Evolutionary conservation across 2,888 invertebrate genomes (phyloP).

Genomic region (Antheraea yamamai): DNA sequence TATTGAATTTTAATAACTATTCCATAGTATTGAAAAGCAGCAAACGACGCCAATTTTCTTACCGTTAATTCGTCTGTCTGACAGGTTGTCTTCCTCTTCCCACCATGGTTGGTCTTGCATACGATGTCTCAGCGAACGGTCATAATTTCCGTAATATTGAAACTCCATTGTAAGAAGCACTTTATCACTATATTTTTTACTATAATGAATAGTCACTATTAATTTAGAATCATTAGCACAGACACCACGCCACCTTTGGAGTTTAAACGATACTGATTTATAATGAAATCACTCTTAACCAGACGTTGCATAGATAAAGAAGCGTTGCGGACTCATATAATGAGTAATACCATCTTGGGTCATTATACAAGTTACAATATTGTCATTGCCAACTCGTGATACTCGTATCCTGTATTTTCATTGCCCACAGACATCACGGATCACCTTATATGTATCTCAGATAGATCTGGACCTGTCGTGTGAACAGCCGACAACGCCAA

Average conservation of each 20-base stretch:
- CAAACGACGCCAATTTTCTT: constrained; percentile 36
- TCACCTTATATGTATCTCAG: constrained; percentile 25
- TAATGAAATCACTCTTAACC: constrained; percentile 56
- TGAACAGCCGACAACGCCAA: constrained; percentile 46
- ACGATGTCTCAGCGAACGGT: constrained; percentile 55
- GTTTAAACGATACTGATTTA: constrained; percentile 68
- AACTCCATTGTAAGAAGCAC: constrained; percentile 63
- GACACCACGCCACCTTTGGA: constrained; percentile 59
- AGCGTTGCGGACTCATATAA: constrained; percentile 43
- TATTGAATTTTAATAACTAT: background rate
- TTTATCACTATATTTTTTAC: constrained; percentile 21
- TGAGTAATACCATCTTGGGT: constrained; percentile 57
- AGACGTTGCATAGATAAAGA: constrained; percentile 68
- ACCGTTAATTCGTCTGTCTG: constrained; percentile 72
- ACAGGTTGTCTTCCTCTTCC: constrained; percentile 75
- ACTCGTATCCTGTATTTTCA: constrained; percentile 1
- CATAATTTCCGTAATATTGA: constrained; percentile 72
- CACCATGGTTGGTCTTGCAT: constrained; percentile 70
- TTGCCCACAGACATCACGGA: constrained; percentile 13
- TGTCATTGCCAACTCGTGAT: constrained; percentile 29
- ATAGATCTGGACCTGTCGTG: constrained; percentile 36
- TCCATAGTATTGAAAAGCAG: background rate
- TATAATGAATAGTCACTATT: background rate
- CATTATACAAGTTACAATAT: constrained; percentile 37
- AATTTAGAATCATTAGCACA: constrained; percentile 37